Evolutionary conservation across 1,140 invertebrate genomes (phyloP), one percentile per base, ranked within the genome.

Genomic region (Paracyclopina nana): DNA sequence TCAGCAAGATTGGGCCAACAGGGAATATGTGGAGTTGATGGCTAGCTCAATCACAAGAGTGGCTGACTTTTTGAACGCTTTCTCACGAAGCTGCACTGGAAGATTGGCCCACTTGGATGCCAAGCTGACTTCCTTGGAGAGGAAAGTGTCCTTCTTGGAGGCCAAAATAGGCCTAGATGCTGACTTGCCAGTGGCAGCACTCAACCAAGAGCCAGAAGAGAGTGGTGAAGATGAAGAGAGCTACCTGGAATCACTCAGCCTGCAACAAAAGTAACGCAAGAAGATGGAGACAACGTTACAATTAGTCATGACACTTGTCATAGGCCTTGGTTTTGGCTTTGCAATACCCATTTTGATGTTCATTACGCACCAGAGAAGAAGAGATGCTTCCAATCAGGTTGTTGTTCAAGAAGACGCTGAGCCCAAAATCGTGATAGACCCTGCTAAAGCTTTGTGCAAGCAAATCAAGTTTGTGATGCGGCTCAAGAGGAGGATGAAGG

Each of bases 21-120:
- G 92, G 57, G 92, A 97, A 69, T 96, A 95, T 60, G 91, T 96
- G 55, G 91, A 97, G 79, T 84, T 97, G 1, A 95, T 97, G 40
- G 92, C 90, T 48, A 84, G 86, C 48, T 94, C 87, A 63, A 95
- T 98, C 56, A 97, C 96, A 67, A 88, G 92, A 65, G 95, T 97
- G 51, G 86, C 90, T 0, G 91, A 97, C 64, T 97, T 98, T 63
- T 72, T 98, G 0, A 97, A 96, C 68, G 91, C 86, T 5, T 98
- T 98, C 66, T 91, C 90, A 94, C 74, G 74, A 66, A 61, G 50
- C 46, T 56, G 54, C 42, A 44, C 90, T 60, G 91, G 86, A 14
- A 73, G 90, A 46, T 68, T 98, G 41, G 90, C 91, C 6, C 78
- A 78, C 22, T 68, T 97, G 43, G 94, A 95, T 70, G 91, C 96